phyloP scores from a whole-genome alignment of 2,888 invertebrate genomes.

The Hymenopus coronatus region DNA sequence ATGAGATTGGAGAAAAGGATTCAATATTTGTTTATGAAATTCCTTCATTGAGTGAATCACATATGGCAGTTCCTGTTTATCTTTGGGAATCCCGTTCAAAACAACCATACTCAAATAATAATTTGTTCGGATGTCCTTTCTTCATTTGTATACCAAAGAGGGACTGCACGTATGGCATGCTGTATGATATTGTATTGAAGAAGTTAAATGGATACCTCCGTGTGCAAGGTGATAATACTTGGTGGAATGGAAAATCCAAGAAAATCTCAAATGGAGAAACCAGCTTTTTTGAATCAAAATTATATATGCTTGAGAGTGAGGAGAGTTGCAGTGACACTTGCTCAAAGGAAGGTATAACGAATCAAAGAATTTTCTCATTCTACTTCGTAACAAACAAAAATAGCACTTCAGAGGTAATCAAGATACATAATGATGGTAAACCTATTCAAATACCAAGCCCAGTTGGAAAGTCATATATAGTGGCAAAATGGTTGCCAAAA shows the following conservation, averaged over 20 bases:
- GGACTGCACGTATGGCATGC: slow-evolving; percentile 25
- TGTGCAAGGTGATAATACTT: background rate
- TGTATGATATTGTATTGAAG: slow-evolving; percentile 28
- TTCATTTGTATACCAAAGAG: slow-evolving; percentile 29
- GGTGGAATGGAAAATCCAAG: background rate
- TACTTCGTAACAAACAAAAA: background rate
- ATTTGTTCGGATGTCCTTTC: slow-evolving; percentile 32
- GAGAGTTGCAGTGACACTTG: background rate
- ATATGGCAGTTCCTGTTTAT: slow-evolving; percentile 30
- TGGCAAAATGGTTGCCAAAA: background rate
- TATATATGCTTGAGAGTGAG: background rate
- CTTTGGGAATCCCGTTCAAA: slow-evolving; percentile 28
- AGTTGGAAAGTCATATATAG: background rate
- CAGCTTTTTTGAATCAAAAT: background rate
- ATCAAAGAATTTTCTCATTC: background rate
- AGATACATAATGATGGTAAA: slow-evolving; percentile 4
- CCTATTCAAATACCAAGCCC: background rate
- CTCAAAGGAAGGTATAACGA: background rate
- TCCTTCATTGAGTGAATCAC: slow-evolving; percentile 10
- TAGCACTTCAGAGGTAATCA: background rate
- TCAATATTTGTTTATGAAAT: slow-evolving; percentile 46
- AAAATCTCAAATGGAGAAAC: background rate
- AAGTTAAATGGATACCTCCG: slow-evolving; percentile 26
- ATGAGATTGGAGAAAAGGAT: slow-evolving; percentile 48
- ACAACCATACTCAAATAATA: slow-evolving; percentile 13